Evolutionary conservation across 2,113 vertebrate species (phyloP), one percentile per base, ranked within the genome.

Genomic region (Hoplias malabaricus): DNA sequence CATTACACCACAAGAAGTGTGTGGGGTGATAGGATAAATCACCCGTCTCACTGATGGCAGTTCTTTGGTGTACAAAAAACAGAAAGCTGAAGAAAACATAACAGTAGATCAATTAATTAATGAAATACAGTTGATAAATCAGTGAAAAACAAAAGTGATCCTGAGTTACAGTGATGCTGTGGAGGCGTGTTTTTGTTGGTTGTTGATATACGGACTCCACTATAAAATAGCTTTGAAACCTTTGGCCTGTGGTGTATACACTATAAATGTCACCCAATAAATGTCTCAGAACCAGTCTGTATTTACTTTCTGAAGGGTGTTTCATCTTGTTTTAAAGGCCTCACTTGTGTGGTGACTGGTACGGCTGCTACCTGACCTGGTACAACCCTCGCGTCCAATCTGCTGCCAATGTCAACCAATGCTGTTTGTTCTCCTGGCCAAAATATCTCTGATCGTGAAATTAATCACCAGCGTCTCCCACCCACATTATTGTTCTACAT

Each of bases 331-430:
- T 46, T 16, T 42, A 19, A 56, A 53, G 19, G 54, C 36, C n/a
- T 53, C 6, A 0, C 2, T 46, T 80, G 36, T 80, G 63, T 46
- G 50, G 57, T 78, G 74, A 62, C 33, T 80, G 59, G 31, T 40
- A 42, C 70, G 25, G 78, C 34, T 80, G 50, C 59, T 43, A 50
- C 76, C 82, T 57, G 70, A n/a, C 12, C 71, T 50, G 34, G 72
- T 61, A 59, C 83, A 80, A 68, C 29, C 42, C 43, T 80, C 11
- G 9, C 56, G 23, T 71, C 72, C 43, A 68, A 66, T 63, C 75
- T 31, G 13, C 21, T 71, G 83, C 88, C 87, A 90, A 83, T 77
- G 84, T 81, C 81, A 87, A 79, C 84, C 85, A 77, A 66, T 48
- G 75, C 69, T 59, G 53, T 79, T 86, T 75, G 71, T 78, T 84